phyloP scores from a whole-genome alignment of 2,888 invertebrate species.

The Euplexia lucipara region DNA sequence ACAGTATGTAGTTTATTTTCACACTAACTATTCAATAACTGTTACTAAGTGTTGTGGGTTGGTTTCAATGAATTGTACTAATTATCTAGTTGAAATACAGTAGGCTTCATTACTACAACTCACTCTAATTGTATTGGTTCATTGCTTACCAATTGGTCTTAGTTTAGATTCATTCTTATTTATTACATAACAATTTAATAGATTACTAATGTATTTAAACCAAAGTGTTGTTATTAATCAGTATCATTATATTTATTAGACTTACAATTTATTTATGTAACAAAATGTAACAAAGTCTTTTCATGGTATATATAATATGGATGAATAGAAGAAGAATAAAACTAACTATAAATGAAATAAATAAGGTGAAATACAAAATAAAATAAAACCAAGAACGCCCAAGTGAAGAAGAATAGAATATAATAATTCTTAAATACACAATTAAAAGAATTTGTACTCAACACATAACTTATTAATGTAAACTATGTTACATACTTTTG shows the following conservation, averaged over 20 bases:
- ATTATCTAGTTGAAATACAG: slow-evolving; percentile 15
- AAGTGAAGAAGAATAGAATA: too few relatives aligned
- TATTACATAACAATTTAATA: slow-evolving; percentile 10
- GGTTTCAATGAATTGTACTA: slow-evolving; percentile 24
- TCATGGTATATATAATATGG: too few relatives aligned
- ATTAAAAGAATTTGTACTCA: neutral
- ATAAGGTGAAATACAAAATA: too few relatives aligned
- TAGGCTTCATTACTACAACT: neutral
- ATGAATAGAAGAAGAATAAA: too few relatives aligned
- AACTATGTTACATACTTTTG: slow-evolving; percentile 2
- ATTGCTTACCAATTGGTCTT: slow-evolving; percentile 47
- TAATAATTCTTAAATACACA: too few relatives aligned
- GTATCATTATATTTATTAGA: too few relatives aligned
- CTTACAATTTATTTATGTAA: too few relatives aligned
- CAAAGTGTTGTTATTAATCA: neutral
- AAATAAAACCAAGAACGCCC: too few relatives aligned
- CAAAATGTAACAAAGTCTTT: neutral
- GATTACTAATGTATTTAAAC: neutral
- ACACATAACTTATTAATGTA: neutral
- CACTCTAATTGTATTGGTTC: slow-evolving; percentile 22
- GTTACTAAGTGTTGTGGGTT: slow-evolving; percentile 32
- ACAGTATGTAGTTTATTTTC: slow-evolving; percentile 62
- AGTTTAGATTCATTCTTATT: slow-evolving; percentile 26
- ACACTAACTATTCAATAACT: slow-evolving; percentile 13
- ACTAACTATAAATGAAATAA: too few relatives aligned